Percentiles rank a stretch among this genome's conserved stretches.
Evolutionary conservation across 2,888 invertebrate species (phyloP).

Genomic region (Apantesis nais): DNA sequence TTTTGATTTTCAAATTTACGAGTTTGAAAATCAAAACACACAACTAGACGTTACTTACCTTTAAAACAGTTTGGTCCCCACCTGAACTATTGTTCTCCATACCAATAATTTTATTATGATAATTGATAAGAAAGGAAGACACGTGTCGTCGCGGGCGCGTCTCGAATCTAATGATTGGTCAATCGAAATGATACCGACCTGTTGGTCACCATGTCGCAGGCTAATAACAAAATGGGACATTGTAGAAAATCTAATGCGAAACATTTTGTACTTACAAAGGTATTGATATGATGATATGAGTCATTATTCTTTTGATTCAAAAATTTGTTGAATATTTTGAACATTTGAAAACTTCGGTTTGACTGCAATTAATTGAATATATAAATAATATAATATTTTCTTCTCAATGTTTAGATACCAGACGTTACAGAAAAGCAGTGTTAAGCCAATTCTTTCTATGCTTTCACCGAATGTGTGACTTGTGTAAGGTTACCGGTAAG

Average conservation of each 20-base stretch:
- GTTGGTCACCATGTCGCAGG: neutral
- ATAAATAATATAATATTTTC: too few relatives aligned
- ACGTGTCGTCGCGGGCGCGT: slow-evolving; percentile 9
- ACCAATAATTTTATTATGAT: neutral
- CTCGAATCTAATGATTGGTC: slow-evolving; percentile 13
- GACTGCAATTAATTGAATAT: too few relatives aligned
- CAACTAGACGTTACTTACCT: slow-evolving; percentile 5
- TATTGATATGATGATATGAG: too few relatives aligned
- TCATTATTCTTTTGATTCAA: too few relatives aligned
- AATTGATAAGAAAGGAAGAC: slow-evolving; percentile 1
- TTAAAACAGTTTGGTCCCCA: neutral
- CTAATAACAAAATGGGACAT: neutral
- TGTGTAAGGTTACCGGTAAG: too few relatives aligned
- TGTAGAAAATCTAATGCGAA: too few relatives aligned
- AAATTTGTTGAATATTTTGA: too few relatives aligned
- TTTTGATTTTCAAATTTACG: neutral
- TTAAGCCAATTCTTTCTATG: too few relatives aligned
- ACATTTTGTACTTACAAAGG: neutral
- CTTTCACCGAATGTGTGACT: too few relatives aligned
- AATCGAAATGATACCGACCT: neutral
- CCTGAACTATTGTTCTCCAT: slow-evolving; percentile 8
- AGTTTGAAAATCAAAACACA: neutral
- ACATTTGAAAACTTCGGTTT: too few relatives aligned
- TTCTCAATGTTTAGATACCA: too few relatives aligned
- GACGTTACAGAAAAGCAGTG: too few relatives aligned